Evolutionary conservation across 2,888 invertebrate genomes (phyloP), one percentile per base, ranked within the genome.

Genomic region (Cephus rjabovi): DNA sequence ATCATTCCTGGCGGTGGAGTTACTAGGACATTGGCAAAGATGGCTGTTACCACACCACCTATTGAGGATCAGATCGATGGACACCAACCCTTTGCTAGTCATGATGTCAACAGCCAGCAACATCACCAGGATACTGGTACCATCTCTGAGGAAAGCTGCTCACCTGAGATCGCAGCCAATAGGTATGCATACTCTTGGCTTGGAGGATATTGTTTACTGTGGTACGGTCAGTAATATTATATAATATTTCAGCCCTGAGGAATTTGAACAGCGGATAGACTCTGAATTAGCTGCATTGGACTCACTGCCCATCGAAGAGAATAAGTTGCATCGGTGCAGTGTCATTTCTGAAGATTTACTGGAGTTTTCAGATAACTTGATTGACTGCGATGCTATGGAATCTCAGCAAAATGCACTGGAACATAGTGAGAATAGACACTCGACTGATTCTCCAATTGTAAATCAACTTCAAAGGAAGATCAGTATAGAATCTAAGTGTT

Each of bases 1-100:
- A 95, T 97, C 76, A 95, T 96, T 84, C 96, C 96, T 4, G 94
- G 93, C 6, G 93, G 93, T 33, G 94, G 94, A 4, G 91, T 95
- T 3, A 95, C 94, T 83, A 92, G 94, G 70, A 95, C 95, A 0
- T 87, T 95, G 1, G 94, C 94, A 77, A 94, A 94, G 86, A 93
- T 95, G 81, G 92, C 92, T 70, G 92, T 90, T 23, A 88, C 92
- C 3, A 91, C 92, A 12, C 92, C 93, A 15, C 86, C 89, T 0
- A 78, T 88, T 0, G 92, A 92, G 75, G 91, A 91, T 79, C 90
- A 90, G 74, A 89, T 91, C 1, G 91, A 91, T 73, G 90, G 91
- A 0, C 81, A 81, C 70, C 84, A 82, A 3, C 30, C 76, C 30
- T 81, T 78, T 12, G 77, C 80, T 4, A 78, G 78, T 68, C 81